A percentile compares a stretch with the other conserved stretches of the same genome.
Conservation (phyloP, 2,113 vertebrate species). For the Dicerorhinus sumatrensis region DNA sequence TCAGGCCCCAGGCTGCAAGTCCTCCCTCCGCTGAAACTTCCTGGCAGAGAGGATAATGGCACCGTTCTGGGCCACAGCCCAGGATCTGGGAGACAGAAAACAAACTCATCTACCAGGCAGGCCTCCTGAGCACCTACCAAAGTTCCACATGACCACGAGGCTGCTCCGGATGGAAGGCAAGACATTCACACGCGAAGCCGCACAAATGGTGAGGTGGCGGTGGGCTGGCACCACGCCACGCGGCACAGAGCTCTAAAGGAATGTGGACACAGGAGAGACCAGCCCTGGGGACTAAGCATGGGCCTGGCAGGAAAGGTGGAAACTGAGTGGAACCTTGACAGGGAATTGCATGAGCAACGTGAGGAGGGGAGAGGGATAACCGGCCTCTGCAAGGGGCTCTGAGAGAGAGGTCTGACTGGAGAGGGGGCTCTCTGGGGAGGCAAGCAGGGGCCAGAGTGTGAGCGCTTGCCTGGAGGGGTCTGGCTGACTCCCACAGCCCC, state of each 20-base stretch:
- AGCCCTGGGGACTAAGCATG: not conserved
- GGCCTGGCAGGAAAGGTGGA: not conserved
- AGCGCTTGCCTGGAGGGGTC: not conserved
- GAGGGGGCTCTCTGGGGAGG: not conserved
- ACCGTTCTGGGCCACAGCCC: not conserved
- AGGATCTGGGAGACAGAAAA: not conserved
- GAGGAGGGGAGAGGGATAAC: not conserved
- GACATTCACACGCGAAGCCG: rapidly evolving
- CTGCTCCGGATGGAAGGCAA: not conserved
- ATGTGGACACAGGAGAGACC: not conserved
- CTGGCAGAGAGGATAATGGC: not conserved
- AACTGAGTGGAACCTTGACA: not conserved
- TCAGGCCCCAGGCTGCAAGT: not conserved
- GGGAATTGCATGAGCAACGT: not conserved
- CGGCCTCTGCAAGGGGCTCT: too few relatives aligned
- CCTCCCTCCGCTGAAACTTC: not conserved
- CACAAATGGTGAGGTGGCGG: not conserved
- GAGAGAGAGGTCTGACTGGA: not conserved
- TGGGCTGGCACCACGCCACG: not conserved
- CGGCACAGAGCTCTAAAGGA: not conserved
- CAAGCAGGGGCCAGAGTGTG: not conserved
- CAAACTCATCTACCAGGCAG: not conserved
- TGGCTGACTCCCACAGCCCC: not conserved
- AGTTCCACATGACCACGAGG: not conserved
- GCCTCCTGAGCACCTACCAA: not conserved